These are phyloP conservation scores for Pleuronectes platessa DNA, from an alignment of 2,113 vertebrate genomes.

Conservation along the genomic window DNA sequence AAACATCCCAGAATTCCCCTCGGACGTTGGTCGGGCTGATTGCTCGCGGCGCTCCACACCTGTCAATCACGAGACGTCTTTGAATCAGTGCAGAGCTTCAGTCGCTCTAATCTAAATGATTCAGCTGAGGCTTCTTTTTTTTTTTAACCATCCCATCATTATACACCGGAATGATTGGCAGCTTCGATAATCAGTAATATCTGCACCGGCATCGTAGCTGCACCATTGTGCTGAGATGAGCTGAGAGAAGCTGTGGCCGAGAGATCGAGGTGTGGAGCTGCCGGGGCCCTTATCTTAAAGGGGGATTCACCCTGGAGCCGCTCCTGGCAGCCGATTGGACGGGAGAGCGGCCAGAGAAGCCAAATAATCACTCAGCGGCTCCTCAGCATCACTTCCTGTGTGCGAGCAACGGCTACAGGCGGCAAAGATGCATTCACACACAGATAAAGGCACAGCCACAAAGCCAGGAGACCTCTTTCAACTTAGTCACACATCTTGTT, in stretches of 20 bases:
- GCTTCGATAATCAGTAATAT: conserved; percentile 58
- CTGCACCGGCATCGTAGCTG: conserved; percentile 47
- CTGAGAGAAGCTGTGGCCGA: conserved; percentile 13
- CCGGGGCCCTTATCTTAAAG: conserved; percentile 59
- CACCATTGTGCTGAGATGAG: conserved; percentile 50
- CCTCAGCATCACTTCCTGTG: conserved; percentile 43
- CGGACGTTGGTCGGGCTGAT: neutral
- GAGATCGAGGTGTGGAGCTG: neutral
- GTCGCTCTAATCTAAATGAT: conserved; percentile 52
- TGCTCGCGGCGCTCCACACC: neutral
- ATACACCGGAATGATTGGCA: conserved; percentile 56
- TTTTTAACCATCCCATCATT: conserved; percentile 14
- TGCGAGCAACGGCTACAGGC: neutral
- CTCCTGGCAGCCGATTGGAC: conserved; percentile 55
- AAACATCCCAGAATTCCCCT: neutral
- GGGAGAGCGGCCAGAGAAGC: conserved; percentile 4
- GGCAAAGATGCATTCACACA: conserved; percentile 28
- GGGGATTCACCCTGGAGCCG: conserved; percentile 58
- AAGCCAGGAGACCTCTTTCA: conserved; percentile 19
- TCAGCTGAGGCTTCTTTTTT: conserved; percentile 15
- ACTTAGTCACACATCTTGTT: conserved; percentile 10
- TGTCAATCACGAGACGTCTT: conserved; percentile 30
- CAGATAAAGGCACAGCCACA: conserved; percentile 21
- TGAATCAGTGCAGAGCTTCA: conserved; percentile 28
- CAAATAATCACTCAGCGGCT: conserved; percentile 43